Evolutionary conservation across 1,140 invertebrate genomes (phyloP).

Genomic region (Laupala kohalensis): DNA sequence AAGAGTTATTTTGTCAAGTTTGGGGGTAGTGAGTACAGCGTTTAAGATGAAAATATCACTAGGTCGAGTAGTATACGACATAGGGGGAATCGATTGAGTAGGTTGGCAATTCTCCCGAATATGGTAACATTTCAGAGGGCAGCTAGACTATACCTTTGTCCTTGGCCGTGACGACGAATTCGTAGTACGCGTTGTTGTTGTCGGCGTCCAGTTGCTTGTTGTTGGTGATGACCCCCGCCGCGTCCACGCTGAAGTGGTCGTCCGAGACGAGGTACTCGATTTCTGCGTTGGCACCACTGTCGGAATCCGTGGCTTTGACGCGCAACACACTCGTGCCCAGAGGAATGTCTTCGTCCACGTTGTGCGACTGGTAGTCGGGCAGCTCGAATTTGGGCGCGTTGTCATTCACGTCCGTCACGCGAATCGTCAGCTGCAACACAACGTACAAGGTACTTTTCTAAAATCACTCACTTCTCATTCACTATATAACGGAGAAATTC

Average conservation of each 20-base stretch:
- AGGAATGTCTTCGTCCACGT: slow-evolving; percentile 86
- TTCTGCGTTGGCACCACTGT: slow-evolving; percentile 85
- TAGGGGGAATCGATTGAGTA: too few relatives aligned
- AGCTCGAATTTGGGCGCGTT: slow-evolving; percentile 89
- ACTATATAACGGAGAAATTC: background rate
- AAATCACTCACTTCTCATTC: background rate
- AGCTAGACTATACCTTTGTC: too few relatives aligned
- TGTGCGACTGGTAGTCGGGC: slow-evolving; percentile 89
- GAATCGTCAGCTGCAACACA: slow-evolving; percentile 61
- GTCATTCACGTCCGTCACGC: slow-evolving; percentile 89
- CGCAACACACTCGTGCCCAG: slow-evolving; percentile 79
- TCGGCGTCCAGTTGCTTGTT: slow-evolving; percentile 88
- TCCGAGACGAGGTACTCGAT: slow-evolving; percentile 86
- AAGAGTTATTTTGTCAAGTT: too few relatives aligned
- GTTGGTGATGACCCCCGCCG: slow-evolving; percentile 80
- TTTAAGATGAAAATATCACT: too few relatives aligned
- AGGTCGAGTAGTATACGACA: too few relatives aligned
- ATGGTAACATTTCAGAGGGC: too few relatives aligned
- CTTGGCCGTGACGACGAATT: slow-evolving; percentile 81
- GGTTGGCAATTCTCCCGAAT: too few relatives aligned
- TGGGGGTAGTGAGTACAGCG: too few relatives aligned
- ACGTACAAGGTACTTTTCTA: background rate
- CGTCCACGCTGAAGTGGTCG: slow-evolving; percentile 85
- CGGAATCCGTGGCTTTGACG: slow-evolving; percentile 84
- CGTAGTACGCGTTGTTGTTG: slow-evolving; percentile 92